Evolutionary conservation across 2,113 vertebrate genomes (phyloP).

Genomic region (Pseudorhombus dupliciocellatus): DNA sequence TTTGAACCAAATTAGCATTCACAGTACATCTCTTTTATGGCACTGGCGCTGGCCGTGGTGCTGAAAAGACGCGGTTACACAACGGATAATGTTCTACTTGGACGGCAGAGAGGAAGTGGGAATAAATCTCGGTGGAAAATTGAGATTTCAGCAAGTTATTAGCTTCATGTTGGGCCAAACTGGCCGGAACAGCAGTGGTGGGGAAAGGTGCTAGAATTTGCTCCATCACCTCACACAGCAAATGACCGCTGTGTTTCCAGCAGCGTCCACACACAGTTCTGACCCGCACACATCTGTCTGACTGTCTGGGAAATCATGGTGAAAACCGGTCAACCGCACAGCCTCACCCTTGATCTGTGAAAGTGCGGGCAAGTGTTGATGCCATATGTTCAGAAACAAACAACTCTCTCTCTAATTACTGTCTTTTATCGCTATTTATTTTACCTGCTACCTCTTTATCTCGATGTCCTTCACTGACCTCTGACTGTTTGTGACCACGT

Average conservation of each 20-base stretch:
- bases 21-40: constrained; percentile 62
- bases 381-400: too few species aligned
- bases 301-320: too few species aligned
- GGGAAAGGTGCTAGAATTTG: neutral
- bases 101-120: constrained; percentile 40
- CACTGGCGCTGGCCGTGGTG: constrained; percentile 61
- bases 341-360: too few species aligned
- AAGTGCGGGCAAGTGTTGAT: too few species aligned
- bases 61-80: constrained; percentile 69
- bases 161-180: constrained; percentile 52
- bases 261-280: neutral
- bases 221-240: constrained; percentile 34
- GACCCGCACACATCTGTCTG: too few species aligned
- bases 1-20: constrained; percentile 65
- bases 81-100: constrained; percentile 64
- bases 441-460: too few species aligned
- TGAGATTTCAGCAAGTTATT: constrained; percentile 66
- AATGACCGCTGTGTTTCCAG: constrained; percentile 23
- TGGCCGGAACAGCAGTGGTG: constrained; percentile 41
- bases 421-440: too few species aligned
- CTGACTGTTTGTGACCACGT: too few species aligned
- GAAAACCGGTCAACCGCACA: too few species aligned
- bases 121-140: constrained; percentile 64
- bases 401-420: too few species aligned
- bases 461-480: too few species aligned